Percentiles rank a stretch among this genome's conserved stretches.
These are phyloP conservation scores for Felis chaus DNA, from an alignment of 2,113 vertebrate species.

Conservation along the genomic window DNA sequence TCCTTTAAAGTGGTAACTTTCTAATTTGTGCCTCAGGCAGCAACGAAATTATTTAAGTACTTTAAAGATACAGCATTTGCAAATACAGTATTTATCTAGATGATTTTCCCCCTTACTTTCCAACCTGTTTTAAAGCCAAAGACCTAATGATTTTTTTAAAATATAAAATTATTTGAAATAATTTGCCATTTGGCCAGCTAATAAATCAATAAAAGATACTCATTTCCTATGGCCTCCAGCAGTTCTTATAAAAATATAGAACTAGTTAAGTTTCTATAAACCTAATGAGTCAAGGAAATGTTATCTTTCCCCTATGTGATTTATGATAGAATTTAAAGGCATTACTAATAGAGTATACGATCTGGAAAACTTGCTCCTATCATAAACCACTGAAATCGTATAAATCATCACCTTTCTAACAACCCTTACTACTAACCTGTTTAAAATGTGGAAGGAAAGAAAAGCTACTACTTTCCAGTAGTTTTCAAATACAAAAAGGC, in stretches of 20 bases:
- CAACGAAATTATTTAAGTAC: background rate
- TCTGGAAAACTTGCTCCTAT: background rate
- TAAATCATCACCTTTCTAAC: background rate
- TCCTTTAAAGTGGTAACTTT: background rate
- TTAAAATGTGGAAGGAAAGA: background rate
- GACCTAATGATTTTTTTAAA: background rate
- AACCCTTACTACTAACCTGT: background rate
- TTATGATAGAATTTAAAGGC: background rate
- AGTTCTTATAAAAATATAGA: background rate
- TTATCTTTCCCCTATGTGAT: background rate
- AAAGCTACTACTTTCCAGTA: background rate
- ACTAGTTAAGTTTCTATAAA: conserved; percentile 5
- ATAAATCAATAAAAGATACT: background rate
- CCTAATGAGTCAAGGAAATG: background rate
- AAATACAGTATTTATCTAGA: background rate
- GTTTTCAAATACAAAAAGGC: background rate
- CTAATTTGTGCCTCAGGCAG: background rate
- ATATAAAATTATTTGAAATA: background rate
- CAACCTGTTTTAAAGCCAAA: background rate
- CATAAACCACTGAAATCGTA: background rate
- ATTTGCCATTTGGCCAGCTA: background rate
- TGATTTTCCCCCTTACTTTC: background rate
- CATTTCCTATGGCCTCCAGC: background rate
- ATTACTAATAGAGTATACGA: background rate
- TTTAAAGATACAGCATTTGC: background rate